A percentile compares a stretch with the other conserved stretches of the same genome.
phyloP scores from a whole-genome alignment of 2,113 vertebrate species.

The Zapus hudsonius region DNA sequence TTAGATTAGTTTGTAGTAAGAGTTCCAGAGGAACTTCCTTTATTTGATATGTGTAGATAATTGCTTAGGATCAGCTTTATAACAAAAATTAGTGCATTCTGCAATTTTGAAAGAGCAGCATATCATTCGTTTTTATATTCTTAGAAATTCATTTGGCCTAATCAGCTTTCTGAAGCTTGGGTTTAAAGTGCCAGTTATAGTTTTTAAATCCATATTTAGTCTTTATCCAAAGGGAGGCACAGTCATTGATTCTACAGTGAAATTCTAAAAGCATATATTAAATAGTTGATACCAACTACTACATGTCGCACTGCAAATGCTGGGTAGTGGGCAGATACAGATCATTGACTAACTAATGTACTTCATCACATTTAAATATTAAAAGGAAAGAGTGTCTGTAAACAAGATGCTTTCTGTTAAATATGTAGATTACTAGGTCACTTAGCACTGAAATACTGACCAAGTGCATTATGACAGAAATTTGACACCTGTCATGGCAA shows the following conservation, averaged over 20 bases:
- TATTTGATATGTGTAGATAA: conserved; percentile 40
- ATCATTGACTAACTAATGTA: conserved; percentile 79
- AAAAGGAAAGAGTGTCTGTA: conserved; percentile 82
- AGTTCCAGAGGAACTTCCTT: conserved; percentile 46
- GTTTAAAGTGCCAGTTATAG: conserved; percentile 39
- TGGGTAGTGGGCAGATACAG: conserved; percentile 73
- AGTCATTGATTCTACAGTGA: conserved; percentile 42
- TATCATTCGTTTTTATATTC: conserved; percentile 46
- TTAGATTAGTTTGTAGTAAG: conserved; percentile 61
- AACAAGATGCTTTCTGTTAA: conserved; percentile 85
- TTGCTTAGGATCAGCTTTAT: conserved; percentile 49
- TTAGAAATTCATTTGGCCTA: conserved; percentile 38
- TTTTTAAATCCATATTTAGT: conserved; percentile 60
- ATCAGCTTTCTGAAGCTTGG: conserved; percentile 45
- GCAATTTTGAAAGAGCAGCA: not conserved
- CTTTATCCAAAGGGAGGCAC: not conserved
- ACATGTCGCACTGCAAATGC: conserved; percentile 68
- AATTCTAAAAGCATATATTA: conserved; percentile 65
- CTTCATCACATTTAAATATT: conserved; percentile 83
- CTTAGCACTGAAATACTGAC: conserved; percentile 84
- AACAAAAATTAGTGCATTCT: conserved; percentile 16
- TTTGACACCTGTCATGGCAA: conserved; percentile 88
- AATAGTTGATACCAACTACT: conserved; percentile 74
- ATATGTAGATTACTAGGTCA: conserved; percentile 87
- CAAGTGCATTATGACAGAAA: conserved; percentile 83